Evolutionary conservation across 2,888 invertebrate genomes (phyloP), one percentile per base, ranked within the genome.

Genomic region (Ophion ellenae): DNA sequence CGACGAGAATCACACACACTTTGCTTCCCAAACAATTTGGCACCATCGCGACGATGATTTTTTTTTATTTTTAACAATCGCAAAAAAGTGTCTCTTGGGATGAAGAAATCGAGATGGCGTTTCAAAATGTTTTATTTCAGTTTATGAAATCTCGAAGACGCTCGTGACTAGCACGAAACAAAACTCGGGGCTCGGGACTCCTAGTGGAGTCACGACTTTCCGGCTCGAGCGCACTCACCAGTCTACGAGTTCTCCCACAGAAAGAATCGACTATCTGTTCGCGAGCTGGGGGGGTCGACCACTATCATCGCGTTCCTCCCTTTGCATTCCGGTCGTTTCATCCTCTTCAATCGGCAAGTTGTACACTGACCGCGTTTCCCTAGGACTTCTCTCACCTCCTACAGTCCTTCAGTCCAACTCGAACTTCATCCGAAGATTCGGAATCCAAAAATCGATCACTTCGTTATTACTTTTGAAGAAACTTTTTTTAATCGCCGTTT

Each of bases 261-360:
- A 70, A 81, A 83, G 81, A 86, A 81, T 80, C 80, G 82, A 78
- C 85, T 87, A 83, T 86, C 87, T 83, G 85, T 87, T 80, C 81
- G 83, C 79, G 82, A 75, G 66, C 53, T 53, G 78, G 89, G 89
- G 90, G 91, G 90, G 89, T 89, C 90, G 88, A 89, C 79, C 89
- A 85, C 91, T 91, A 91, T 91, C 90, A 83, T 82, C 85, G 89
- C 91, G 89, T 90, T 91, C 91, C 92, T 92, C 90, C 91, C 91
- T 92, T 92, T 92, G 91, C 92, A 92, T 92, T 92, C 92, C 91
- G 85, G 67, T 69, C 83, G 80, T 84, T 80, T 76, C 82, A 45
- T 85, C 85, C 90, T 90, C 90, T 90, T 91, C 90, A 88, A 90
- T 92, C 91, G 90, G 88, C 90, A 90, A 90, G 89, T 91, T 90